Evolutionary conservation across 2,113 vertebrate genomes (phyloP).

Genomic region (Struthidea cinerea): DNA sequence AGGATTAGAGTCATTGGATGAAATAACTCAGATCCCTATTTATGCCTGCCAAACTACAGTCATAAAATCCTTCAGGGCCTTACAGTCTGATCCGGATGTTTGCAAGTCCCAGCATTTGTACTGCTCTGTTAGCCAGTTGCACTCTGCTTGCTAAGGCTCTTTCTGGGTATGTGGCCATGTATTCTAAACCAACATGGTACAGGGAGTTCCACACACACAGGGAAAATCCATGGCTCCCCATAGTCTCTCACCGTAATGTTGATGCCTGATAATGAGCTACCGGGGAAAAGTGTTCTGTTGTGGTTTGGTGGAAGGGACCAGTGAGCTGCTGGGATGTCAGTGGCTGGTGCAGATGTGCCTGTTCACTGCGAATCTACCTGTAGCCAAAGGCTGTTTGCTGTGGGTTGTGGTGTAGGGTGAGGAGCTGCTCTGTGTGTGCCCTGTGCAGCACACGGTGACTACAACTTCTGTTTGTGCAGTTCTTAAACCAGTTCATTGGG

Average conservation of each 20-base stretch:
- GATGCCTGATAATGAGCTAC: not conserved
- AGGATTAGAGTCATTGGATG: not conserved
- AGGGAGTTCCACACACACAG: not conserved
- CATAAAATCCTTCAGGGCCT: not conserved
- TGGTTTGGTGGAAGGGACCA: not conserved
- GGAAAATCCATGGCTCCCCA: not conserved
- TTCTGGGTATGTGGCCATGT: accelerated
- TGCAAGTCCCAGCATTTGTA: not conserved
- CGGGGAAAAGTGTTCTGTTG: not conserved
- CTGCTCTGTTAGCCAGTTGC: not conserved
- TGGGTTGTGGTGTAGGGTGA: not conserved
- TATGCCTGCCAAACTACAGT: not conserved
- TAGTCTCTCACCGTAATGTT: accelerated
- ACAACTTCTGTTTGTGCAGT: accelerated
- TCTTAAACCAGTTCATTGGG: not conserved
- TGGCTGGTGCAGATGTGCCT: not conserved
- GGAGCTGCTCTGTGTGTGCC: not conserved
- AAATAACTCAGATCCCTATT: not conserved
- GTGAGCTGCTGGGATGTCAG: not conserved
- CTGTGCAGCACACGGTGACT: not conserved
- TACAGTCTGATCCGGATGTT: not conserved
- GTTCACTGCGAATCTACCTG: not conserved
- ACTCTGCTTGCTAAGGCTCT: not conserved
- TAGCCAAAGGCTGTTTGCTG: not conserved
- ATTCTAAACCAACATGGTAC: not conserved